Evolutionary conservation across 1,140 invertebrate genomes (phyloP), one percentile per base, ranked within the genome.

Genomic region (Cheumatopsyche charites): DNA sequence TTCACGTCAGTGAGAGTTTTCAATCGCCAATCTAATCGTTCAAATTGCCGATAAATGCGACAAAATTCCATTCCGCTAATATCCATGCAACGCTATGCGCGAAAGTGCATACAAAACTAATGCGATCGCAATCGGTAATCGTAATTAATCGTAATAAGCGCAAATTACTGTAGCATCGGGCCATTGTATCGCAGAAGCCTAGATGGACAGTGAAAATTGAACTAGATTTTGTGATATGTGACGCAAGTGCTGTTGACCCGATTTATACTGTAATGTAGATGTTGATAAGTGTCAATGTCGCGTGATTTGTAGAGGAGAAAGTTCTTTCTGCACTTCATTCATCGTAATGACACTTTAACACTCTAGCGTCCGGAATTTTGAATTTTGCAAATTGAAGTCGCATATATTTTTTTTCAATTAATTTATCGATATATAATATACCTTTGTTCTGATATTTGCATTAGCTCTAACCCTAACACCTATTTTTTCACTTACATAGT

Each of bases 241-340:
- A 52, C 19, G 1, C 6, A n/a, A 15, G 19, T 9, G 1, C 2
- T 52, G 15, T 7, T 19, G 9, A 17, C n/a, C 47, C 13, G 26
- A 62, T 62, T 1, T 62, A 12, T 13, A 12, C 23, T 15, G 23
- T 62, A 26, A 1, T 19, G 2, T 1, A 62, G 0, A 15, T 29
- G 12, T 15, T 36, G n/a, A 58, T 58, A 58, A 26, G 23, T 17
- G 55, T 58, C 55, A 58, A 58, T 58, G 23, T 58, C 19, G 55
- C 21, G 55, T 9, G 1, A 0, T n/a, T 1, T 1, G 3, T 25
- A 9, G 5, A 3, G 66, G 71, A 73, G 71, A 73, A 73, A 73
- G 71, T 73, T 68, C 71, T 73, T 73, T 73, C 66, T 68, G 71
- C 21, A 47, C 45, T 69, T 69, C 58, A 73, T 68, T 55, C 67